Base-by-base conservation (phyloP, 2,113 vertebrate genomes). In the Desmodus rotundus region DNA sequence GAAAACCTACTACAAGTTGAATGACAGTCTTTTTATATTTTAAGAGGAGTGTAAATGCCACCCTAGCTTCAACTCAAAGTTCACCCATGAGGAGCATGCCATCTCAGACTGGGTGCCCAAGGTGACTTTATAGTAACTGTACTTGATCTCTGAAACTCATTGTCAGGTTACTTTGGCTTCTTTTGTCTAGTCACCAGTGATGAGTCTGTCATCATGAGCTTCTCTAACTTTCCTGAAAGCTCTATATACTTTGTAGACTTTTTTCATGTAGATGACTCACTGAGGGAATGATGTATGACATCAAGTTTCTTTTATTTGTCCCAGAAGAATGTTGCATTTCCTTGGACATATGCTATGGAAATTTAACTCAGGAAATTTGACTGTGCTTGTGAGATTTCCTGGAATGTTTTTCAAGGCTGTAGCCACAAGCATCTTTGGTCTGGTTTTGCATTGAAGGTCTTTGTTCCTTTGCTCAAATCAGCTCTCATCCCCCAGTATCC, bases 21-120 rank as follows among this genome's bases (percentile, higher is more conserved):
- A 95, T 94, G 91, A 93, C 94, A 97, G 24, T 68, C 84, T 52
- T 61, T 87, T 70, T 63, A 87, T 95, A 88, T 94, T 96, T 94
- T 89, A 96, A 94, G 89, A 89, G 52, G 8, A 56, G 14, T 41
- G 26, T 88, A 94, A 97, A 94, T 72, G 61, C 94, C 91, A 89
- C 78, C 28, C 33, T 63, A 11, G 20, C 24, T 95, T 95, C 72
- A 91, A 63, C 43, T 86, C 38, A 31, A 43, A 91, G 77, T 91
- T 83, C 22, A 92, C 54, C 33, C 24, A 5, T 58, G 41, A 24
- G 65, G 43, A 50, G 22, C 13, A 0, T 9, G n/a, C 19, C 17
- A 31, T 73, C 82, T 38, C 33, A 56, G 63, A 50, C 17, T 54
- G 50, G 41, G 58, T 36, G 3, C 33, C 54, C 28, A 28, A 28